phyloP scores from a whole-genome alignment of 1,140 invertebrate species.

The Drosophila equinoxialis region DNA sequence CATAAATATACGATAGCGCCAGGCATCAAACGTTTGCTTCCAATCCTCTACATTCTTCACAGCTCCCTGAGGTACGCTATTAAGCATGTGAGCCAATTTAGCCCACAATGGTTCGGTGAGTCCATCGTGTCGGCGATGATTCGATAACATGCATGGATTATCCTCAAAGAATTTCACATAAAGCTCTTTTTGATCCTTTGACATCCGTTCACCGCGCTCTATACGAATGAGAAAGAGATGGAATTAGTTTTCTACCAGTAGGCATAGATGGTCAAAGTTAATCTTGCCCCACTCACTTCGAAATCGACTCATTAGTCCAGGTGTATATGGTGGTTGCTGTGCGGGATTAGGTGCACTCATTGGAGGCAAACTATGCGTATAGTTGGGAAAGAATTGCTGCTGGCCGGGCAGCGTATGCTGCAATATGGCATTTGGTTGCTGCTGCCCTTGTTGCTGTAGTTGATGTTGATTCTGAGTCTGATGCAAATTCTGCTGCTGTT shows the following conservation, averaged over 20 bases:
- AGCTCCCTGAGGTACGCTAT: conserved; percentile 76
- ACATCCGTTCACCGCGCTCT: conserved; percentile 80
- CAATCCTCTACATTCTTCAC: conserved; percentile 81
- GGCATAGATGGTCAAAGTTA: too few species aligned
- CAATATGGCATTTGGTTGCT: conserved; percentile 53
- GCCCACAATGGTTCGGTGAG: conserved; percentile 73
- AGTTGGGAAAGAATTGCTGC: conserved; percentile 67
- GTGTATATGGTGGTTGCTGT: conserved; percentile 67
- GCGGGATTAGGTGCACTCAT: conserved; percentile 58
- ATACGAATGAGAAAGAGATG: conserved; percentile 24
- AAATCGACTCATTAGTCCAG: conserved; percentile 75
- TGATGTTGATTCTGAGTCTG: conserved; percentile 26
- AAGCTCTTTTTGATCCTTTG: conserved; percentile 77
- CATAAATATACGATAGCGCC: conserved; percentile 81
- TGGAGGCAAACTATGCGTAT: conserved; percentile 62
- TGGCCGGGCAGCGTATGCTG: conserved; percentile 59
- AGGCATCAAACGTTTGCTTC: conserved; percentile 79
- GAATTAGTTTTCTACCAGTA: background rate
- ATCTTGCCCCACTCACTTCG: conserved; percentile 59
- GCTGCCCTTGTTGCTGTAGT: conserved; percentile 40
- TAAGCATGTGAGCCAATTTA: conserved; percentile 69
- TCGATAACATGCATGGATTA: conserved; percentile 78
- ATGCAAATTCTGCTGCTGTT: conserved; percentile 43
- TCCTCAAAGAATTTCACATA: conserved; percentile 81
- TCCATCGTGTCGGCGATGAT: conserved; percentile 74